Base-by-base conservation (phyloP, 2,113 vertebrate species). In the Melanostigma gelatinosum region DNA sequence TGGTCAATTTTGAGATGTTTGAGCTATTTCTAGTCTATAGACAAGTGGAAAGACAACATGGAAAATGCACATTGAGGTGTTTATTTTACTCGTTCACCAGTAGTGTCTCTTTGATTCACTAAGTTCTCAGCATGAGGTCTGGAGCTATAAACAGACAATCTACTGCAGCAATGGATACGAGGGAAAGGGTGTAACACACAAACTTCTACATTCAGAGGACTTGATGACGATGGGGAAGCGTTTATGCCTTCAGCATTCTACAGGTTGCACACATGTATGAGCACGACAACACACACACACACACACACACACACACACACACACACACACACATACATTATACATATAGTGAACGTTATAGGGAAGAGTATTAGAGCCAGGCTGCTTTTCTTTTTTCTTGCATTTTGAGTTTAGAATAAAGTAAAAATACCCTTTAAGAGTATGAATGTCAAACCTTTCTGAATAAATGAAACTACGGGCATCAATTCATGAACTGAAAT, bases 101-200 rank as follows among this genome's bases (percentile, higher is more conserved):
- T 27, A 57, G 54, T 24, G 54, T 57, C 22, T 12, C 3, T 70
- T 27, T 55, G 3, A 66, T 36, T 80, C 6, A 54, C 12, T 76
- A 44, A 48, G 22, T 22, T 0, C 27, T 61, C 7, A 81, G 46
- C 38, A 44, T 52, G 48, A 79, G 48, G 60, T 54, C n/a, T 38
- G 65, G 38, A 27, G 73, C 72, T 85, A 74, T 70, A 63, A 80
- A 67, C 32, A 65, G 32, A 44, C 16, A 80, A 58, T 79, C 38
- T 20, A 68, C 12, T 13, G 64, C 50, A 79, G 55, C 20, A 27
- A 60, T 48, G n/a, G 27, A 61, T 27, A 6, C 40, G 38, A 69
- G 68, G 22, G 38, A 69, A 72, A 22, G 36, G 6, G 24, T 36
- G 61, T 6, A 54, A 55, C 63, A 50, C 15, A 65, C 13, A 9